phyloP scores from a whole-genome alignment of 2,797 vertebrate genomes.

The Micromesistius poutassou region DNA sequence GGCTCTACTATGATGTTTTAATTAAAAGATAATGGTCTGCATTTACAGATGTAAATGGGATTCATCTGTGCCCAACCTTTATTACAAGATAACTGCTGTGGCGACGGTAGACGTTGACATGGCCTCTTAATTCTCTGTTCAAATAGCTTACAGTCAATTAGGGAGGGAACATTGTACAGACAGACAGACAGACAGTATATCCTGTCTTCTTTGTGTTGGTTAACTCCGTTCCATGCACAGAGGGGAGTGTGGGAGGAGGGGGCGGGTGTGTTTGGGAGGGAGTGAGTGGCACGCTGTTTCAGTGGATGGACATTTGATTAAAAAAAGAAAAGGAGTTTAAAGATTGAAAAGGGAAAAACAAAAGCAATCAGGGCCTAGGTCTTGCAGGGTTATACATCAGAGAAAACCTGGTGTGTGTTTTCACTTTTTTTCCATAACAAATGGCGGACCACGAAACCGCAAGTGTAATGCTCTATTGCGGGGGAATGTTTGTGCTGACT shows the following conservation, averaged over 20 bases:
- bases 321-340: slow-evolving; percentile 2
- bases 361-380: slow-evolving; percentile 9
- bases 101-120: slow-evolving; percentile 37
- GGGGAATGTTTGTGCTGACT: slow-evolving; percentile 29
- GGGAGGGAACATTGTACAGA: slow-evolving; percentile 15
- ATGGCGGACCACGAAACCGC: background rate
- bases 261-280: background rate
- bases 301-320: slow-evolving; percentile 3
- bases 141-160: slow-evolving; percentile 33
- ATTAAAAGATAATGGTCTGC: slow-evolving; percentile 72
- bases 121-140: slow-evolving; percentile 30
- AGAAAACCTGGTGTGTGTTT: slow-evolving; percentile 4
- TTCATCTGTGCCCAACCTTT: slow-evolving; percentile 52
- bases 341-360: slow-evolving; percentile 15
- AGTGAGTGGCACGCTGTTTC: background rate
- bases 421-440: background rate
- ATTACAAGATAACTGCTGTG: slow-evolving; percentile 57
- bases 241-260: no score
- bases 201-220: background rate
- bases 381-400: slow-evolving; percentile 6
- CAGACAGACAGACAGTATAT: background rate
- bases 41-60: slow-evolving; percentile 49
- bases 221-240: background rate
- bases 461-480: background rate
- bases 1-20: slow-evolving; percentile 53